Percentiles rank a stretch among this genome's conserved stretches.
Evolutionary conservation across 2,888 invertebrate species (phyloP).

Genomic region (Geotrupes spiniger): DNA sequence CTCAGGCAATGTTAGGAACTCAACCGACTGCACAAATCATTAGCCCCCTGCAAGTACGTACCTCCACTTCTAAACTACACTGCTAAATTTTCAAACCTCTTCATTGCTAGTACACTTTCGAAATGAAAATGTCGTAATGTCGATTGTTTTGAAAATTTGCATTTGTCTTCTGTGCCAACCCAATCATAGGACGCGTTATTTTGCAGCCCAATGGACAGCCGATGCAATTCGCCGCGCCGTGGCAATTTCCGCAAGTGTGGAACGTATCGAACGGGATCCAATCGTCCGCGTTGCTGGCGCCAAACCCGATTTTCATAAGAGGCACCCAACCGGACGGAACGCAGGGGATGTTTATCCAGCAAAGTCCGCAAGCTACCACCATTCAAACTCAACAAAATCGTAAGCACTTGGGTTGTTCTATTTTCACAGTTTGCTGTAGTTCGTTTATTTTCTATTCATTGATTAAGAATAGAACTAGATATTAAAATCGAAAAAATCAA

Average conservation of each 20-base stretch:
- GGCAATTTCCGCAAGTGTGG: slow-evolving; percentile 82
- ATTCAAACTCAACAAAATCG: slow-evolving; percentile 67
- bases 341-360: slow-evolving; percentile 78
- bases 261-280: slow-evolving; percentile 63
- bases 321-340: slow-evolving; percentile 73
- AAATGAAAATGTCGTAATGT: slow-evolving; percentile 18
- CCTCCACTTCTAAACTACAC: slow-evolving; percentile 20
- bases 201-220: slow-evolving; percentile 60
- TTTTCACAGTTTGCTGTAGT: too few relatives aligned
- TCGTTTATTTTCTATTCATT: slow-evolving; percentile 10
- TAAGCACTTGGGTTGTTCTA: slow-evolving; percentile 46
- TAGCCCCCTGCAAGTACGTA: slow-evolving; percentile 64
- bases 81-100: slow-evolving; percentile 21
- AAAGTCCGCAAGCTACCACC: slow-evolving; percentile 66
- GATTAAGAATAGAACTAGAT: too few relatives aligned
- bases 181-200: slow-evolving; percentile 1
- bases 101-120: slow-evolving; percentile 16
- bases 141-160: slow-evolving; percentile 18
- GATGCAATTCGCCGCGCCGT: slow-evolving; percentile 74
- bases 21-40: slow-evolving; percentile 72
- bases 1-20: slow-evolving; percentile 64
- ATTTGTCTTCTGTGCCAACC: slow-evolving; percentile 2
- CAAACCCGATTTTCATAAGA: slow-evolving; percentile 80
- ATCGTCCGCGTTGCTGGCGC: slow-evolving; percentile 66
- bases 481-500: neutral